Conservation (phyloP, 2,797 vertebrate species). For the Semaprochilodus insignis region DNA sequence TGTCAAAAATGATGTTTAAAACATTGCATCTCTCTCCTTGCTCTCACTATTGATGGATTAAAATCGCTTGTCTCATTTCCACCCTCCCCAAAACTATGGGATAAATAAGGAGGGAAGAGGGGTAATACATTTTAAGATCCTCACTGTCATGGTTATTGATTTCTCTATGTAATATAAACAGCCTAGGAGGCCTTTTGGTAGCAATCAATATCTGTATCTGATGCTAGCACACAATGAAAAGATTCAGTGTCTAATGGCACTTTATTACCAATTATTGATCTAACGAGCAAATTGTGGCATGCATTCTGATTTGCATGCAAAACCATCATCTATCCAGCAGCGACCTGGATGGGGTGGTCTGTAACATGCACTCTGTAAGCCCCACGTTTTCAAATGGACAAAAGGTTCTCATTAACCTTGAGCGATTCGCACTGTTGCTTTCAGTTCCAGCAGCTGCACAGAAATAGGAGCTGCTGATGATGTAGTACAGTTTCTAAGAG, state of each 20-base stretch:
- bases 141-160: slow-evolving; percentile 62
- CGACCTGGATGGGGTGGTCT: slow-evolving; percentile 30
- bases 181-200: slow-evolving; percentile 48
- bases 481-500: neutral
- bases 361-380: slow-evolving; percentile 30
- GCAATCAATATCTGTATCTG: slow-evolving; percentile 50
- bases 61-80: slow-evolving; percentile 66
- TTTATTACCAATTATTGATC: slow-evolving; percentile 50
- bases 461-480: slow-evolving; percentile 30
- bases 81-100: slow-evolving; percentile 54
- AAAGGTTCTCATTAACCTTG: slow-evolving; percentile 49
- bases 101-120: slow-evolving; percentile 55
- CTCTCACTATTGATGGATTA: slow-evolving; percentile 61
- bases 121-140: slow-evolving; percentile 56
- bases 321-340: slow-evolving; percentile 19
- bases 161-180: slow-evolving; percentile 46
- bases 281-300: slow-evolving; percentile 39
- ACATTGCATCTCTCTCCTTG: slow-evolving; percentile 68
- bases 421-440: slow-evolving; percentile 30
- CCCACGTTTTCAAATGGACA: slow-evolving; percentile 22
- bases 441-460: slow-evolving; percentile 33
- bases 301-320: slow-evolving; percentile 29
- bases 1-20: slow-evolving; percentile 74
- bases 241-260: slow-evolving; percentile 44
- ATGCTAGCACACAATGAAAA: slow-evolving; percentile 45